These are phyloP conservation scores for Dastarcus helophoroides DNA, from an alignment of 2,888 invertebrate genomes.

Conservation along the genomic window DNA sequence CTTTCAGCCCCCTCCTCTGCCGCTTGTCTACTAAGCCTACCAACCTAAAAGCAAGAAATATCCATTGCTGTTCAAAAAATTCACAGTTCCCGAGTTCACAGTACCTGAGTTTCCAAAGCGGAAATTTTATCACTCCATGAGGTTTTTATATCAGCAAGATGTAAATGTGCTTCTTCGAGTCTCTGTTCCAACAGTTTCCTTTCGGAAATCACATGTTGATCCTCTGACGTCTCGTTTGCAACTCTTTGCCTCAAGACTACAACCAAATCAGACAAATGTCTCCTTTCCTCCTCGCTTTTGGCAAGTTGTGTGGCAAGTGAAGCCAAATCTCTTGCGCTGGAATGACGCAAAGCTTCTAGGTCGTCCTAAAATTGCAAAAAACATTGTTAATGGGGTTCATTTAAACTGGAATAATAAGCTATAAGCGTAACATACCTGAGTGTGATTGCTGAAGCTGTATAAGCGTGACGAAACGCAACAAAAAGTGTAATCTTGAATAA, in stretches of 20 bases:
- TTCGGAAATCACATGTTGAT: conserved; percentile 47
- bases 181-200: conserved; percentile 60
- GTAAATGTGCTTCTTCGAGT: conserved; percentile 74
- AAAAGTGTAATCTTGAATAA: too few species aligned
- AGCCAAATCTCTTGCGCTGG: conserved; percentile 59
- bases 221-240: conserved; percentile 38
- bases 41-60: conserved; percentile 43
- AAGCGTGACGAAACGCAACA: conserved; percentile 16
- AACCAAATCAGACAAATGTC: conserved; percentile 54
- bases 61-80: too few species aligned
- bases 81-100: too few species aligned
- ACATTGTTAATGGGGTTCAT: too few species aligned
- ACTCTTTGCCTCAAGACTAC: conserved; percentile 44
- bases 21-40: conserved; percentile 69
- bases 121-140: conserved; percentile 88
- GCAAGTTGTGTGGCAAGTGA: conserved; percentile 57
- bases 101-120: conserved; percentile 80
- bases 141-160: conserved; percentile 79
- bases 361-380: conserved; percentile 65
- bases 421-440: conserved; percentile 17
- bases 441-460: conserved; percentile 36
- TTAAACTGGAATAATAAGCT: too few species aligned
- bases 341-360: conserved; percentile 61
- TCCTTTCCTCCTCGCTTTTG: conserved; percentile 63
- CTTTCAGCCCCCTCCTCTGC: conserved; percentile 76